Percentiles rank a stretch among this genome's conserved stretches.
Conservation (phyloP, 2,888 invertebrate genomes). For the Andrena fulva region DNA sequence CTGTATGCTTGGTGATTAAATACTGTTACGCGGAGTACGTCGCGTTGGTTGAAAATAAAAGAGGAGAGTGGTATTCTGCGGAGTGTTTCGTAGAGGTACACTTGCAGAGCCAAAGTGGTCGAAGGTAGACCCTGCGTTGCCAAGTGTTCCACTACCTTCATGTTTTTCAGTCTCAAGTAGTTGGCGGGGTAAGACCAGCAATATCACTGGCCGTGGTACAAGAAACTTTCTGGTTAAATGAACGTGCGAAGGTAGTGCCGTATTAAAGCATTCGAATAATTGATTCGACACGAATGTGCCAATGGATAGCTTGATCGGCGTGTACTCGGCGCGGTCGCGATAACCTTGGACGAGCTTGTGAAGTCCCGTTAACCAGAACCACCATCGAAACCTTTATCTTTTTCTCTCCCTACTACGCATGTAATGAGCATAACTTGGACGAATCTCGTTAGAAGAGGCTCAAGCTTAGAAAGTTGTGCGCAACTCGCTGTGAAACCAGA, state of each 20-base stretch:
- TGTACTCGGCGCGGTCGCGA: neutral
- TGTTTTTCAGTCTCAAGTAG: constrained; percentile 35
- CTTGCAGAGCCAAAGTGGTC: constrained; percentile 31
- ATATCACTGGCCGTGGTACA: constrained; percentile 19
- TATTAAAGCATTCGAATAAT: neutral
- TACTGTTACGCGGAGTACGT: neutral
- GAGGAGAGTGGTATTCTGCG: neutral
- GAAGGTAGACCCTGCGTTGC: constrained; percentile 42
- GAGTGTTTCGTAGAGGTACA: constrained; percentile 13
- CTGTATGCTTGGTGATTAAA: neutral
- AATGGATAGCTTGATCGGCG: neutral
- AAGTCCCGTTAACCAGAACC: constrained; percentile 33
- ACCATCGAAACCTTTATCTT: constrained; percentile 47
- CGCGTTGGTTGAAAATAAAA: constrained; percentile 11
- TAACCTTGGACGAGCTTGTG: constrained; percentile 36
- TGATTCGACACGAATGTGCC: neutral
- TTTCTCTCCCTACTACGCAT: constrained; percentile 35
- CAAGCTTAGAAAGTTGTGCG: constrained; percentile 80
- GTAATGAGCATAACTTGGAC: constrained; percentile 69
- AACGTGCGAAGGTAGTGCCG: neutral
- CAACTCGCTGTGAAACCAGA: constrained; percentile 75
- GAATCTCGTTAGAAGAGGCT: constrained; percentile 70
- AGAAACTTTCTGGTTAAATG: constrained; percentile 14
- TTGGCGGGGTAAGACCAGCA: constrained; percentile 15
- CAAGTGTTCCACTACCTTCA: constrained; percentile 33